Base-by-base conservation (phyloP, 1,140 invertebrate species). In the Sarcophaga bullata region DNA sequence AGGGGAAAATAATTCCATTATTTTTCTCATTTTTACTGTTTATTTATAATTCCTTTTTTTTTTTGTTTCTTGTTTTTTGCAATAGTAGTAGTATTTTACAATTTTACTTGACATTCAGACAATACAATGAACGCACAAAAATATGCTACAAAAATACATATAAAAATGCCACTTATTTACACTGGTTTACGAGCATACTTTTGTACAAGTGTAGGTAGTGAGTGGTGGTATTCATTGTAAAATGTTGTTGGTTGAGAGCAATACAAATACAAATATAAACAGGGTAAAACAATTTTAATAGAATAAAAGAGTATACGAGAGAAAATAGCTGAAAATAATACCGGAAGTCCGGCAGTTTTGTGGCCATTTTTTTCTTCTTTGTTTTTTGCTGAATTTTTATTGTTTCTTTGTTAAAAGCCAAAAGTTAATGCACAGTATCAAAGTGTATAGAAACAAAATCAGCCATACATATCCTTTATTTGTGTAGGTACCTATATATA, bases 141-240 rank as follows among this genome's bases (percentile, higher is more conserved):
- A 37, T 37, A 37, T 37, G 25, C 25, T 68, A 68, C 62, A 58
- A 13, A 58, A 7, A 58, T 15, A 58, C 54, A 58, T 11, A 58
- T n/a, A 58, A 13, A 68, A 68, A 68, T 68, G 19, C n/a, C 19
- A 68, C n/a, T 68, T 68, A 68, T 68, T 68, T 68, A 68, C 62
- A 68, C n/a, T 19, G 19, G n/a, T 68, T 68, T 68, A 58, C 54
- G 54, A 37, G 54, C 0, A 15, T 58, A 58, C 19, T 62, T 68
- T 68, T 19, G 0, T 68, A 25, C 19, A 8, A 68, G 17, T 19
- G 19, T 8, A 68, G 8, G 19, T 8, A 52, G 13, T 52, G 13
- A 52, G 6, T 52, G 13, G 17, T 15, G 62, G 62, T 19, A 68
- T 68, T 68, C 19, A 19, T 9, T 7, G 19, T 68, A 68, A 8